These are phyloP conservation scores for Malacoraja senta DNA, from an alignment of 2,797 vertebrate species.

Conservation along the genomic window DNA sequence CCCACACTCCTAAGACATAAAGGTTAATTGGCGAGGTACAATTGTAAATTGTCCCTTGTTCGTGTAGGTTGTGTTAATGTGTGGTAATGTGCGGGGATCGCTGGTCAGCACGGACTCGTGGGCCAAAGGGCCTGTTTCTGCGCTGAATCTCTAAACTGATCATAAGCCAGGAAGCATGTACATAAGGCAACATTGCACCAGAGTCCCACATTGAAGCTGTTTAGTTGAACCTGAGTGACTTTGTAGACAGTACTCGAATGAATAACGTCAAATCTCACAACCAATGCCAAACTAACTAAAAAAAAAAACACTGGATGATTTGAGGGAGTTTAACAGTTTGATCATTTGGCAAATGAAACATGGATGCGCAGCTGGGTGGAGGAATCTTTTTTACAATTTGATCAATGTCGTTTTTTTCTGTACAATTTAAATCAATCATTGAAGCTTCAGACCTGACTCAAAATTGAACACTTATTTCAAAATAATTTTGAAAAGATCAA, in stretches of 20 bases:
- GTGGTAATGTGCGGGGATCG: not conserved
- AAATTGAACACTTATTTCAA: not conserved
- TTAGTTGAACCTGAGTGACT: not conserved
- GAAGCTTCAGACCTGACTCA: not conserved
- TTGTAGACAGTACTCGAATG: not conserved
- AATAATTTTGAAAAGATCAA: conserved; percentile 1
- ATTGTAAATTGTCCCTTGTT: no score
- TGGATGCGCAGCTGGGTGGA: not conserved
- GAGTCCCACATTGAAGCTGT: not conserved
- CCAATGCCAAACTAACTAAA: not conserved
- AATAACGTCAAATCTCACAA: not conserved
- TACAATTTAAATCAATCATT: not conserved
- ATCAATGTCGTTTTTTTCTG: not conserved
- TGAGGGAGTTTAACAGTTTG: not conserved
- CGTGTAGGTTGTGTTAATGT: no score
- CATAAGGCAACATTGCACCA: not conserved
- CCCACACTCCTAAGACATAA: no score
- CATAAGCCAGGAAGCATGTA: not conserved
- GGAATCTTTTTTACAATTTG: not conserved
- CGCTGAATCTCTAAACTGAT: not conserved
- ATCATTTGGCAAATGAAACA: not conserved
- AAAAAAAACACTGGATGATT: not conserved
- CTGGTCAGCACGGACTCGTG: no score
- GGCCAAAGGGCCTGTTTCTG: no score
- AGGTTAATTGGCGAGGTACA: no score